Conservation (phyloP, 2,888 invertebrate genomes). For the Zaprionus bogoriensis region DNA sequence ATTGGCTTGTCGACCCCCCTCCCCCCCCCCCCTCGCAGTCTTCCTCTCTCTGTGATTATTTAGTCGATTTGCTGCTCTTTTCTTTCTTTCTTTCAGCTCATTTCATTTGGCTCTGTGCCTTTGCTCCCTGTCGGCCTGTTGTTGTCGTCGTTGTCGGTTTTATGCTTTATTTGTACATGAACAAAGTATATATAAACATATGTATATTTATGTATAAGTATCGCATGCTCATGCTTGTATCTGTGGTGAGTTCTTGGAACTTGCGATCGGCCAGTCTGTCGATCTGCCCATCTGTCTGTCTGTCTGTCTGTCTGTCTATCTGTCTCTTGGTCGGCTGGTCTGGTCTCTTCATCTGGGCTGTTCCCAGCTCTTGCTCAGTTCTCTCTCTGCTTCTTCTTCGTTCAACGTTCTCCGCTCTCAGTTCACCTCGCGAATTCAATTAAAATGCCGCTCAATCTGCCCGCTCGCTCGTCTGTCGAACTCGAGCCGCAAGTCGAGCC, state of each 20-base stretch:
- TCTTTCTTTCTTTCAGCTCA: conserved; percentile 23
- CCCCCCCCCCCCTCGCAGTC: too few species aligned
- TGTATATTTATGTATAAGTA: conserved; percentile 22
- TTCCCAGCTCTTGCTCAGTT: not conserved
- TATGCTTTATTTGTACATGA: conserved; percentile 53
- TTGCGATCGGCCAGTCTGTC: conserved; percentile 35
- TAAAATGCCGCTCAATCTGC: conserved; percentile 60
- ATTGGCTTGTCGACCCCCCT: conserved; percentile 13
- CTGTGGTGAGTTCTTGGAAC: conserved; percentile 65
- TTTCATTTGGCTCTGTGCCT: conserved; percentile 53
- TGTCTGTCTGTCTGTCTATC: not conserved
- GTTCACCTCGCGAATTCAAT: conserved; percentile 76
- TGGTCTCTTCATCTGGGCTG: not conserved
- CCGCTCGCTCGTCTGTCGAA: conserved; percentile 44
- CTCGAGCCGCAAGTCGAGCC: too few species aligned
- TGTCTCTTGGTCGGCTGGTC: not conserved
- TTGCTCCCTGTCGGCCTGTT: conserved; percentile 35
- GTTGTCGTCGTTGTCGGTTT: conserved; percentile 45
- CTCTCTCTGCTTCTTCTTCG: not conserved
- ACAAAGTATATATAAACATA: conserved; percentile 20
- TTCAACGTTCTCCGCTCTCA: conserved; percentile 30
- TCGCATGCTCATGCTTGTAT: conserved; percentile 16
- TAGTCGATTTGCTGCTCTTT: conserved; percentile 44
- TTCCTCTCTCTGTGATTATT: too few species aligned
- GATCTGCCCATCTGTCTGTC: conserved; percentile 38